Conservation (phyloP, 2,797 vertebrate genomes). For the Phataginus tricuspis region DNA sequence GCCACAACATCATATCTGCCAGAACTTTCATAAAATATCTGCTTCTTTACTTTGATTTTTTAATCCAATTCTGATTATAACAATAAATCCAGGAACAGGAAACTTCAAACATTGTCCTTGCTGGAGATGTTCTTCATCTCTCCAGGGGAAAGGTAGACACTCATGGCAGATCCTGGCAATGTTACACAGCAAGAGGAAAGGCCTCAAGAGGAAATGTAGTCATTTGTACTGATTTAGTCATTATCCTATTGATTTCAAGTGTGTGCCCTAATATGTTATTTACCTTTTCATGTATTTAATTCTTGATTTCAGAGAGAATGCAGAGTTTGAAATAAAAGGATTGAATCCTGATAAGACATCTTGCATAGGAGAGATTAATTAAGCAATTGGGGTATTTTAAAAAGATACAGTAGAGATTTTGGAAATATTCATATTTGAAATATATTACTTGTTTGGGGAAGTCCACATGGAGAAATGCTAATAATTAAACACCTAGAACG, state of each 20-base stretch:
- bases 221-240: neutral
- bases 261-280: neutral
- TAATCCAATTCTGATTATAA: neutral
- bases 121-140: neutral
- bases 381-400: neutral
- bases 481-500: neutral
- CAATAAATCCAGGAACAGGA: neutral
- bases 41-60: slow-evolving; percentile 7
- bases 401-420: neutral
- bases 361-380: neutral
- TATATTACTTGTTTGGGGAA: neutral
- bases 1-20: neutral
- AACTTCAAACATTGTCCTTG: neutral
- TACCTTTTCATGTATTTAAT: neutral
- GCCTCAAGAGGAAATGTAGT: neutral
- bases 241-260: slow-evolving; percentile 26
- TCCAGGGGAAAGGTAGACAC: neutral
- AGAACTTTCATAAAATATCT: neutral
- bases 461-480: neutral
- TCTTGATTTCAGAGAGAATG: slow-evolving; percentile 9
- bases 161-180: too few species aligned
- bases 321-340: neutral
- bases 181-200: neutral
- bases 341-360: neutral
- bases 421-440: neutral